Evolutionary conservation across 2,888 invertebrate species (phyloP).

Genomic region (Junonia oenone): DNA sequence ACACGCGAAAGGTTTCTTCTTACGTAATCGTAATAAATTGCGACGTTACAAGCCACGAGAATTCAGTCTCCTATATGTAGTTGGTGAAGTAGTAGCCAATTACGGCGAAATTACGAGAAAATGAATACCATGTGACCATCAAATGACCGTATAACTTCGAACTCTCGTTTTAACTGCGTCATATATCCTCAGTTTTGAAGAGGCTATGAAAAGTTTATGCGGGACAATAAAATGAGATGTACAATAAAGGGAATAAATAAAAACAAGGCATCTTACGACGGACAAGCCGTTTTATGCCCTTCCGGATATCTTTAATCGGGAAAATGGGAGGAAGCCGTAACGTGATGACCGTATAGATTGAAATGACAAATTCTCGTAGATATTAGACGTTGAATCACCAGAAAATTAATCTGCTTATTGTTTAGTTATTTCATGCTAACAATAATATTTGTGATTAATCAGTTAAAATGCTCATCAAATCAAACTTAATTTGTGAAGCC

Average conservation of each 20-base stretch:
- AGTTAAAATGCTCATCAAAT: too few species aligned
- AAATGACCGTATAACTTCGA: conserved; percentile 1
- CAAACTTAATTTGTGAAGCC: too few species aligned
- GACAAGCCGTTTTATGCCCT: conserved; percentile 13
- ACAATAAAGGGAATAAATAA: conserved; percentile 22
- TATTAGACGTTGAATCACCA: too few species aligned
- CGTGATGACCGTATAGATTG: background rate
- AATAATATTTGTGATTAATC: too few species aligned
- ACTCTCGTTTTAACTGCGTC: background rate
- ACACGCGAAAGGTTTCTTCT: conserved; percentile 11
- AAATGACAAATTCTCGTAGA: too few species aligned
- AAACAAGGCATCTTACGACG: conserved; percentile 17
- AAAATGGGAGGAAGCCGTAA: conserved; percentile 3
- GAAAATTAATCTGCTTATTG: too few species aligned
- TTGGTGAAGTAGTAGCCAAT: background rate
- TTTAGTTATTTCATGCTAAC: too few species aligned
- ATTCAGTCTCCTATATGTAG: background rate
- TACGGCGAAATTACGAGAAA: background rate
- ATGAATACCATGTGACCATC: background rate
- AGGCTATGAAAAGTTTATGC: conserved; percentile 17
- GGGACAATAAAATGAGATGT: conserved; percentile 13
- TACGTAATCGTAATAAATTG: conserved; percentile 3
- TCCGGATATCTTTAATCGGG: conserved; percentile 13
- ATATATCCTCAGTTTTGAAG: conserved; percentile 4
- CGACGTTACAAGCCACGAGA: background rate